Conservation (phyloP, 1,140 invertebrate genomes). For the Cyclina sinensis region DNA sequence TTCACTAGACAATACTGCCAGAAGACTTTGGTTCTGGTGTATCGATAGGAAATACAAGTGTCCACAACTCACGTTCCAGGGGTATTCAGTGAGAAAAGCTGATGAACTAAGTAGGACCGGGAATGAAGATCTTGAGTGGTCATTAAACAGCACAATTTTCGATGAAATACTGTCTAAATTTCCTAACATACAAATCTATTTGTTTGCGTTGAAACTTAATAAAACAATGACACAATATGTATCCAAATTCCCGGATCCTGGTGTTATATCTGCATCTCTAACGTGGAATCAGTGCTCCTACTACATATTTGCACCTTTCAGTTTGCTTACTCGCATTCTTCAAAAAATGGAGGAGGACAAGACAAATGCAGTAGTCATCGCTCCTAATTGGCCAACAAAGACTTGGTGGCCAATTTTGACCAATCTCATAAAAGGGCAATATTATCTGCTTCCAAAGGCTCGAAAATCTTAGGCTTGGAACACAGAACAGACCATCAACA, state of each 20-base stretch:
- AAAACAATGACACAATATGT: slow-evolving; percentile 12
- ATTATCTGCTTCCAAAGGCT: slow-evolving; percentile 13
- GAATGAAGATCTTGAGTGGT: slow-evolving; percentile 24
- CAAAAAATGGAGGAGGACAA: slow-evolving; percentile 38
- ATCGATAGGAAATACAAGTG: neutral
- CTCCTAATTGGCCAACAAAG: neutral
- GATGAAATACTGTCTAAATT: neutral
- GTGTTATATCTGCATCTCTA: neutral
- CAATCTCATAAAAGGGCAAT: slow-evolving; percentile 16
- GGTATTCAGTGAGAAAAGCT: neutral
- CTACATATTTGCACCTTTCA: slow-evolving; percentile 40
- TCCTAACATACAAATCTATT: neutral
- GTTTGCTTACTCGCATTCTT: slow-evolving; percentile 1
- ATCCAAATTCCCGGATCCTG: neutral
- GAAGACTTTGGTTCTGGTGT: neutral
- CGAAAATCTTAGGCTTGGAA: neutral
- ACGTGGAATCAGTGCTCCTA: neutral
- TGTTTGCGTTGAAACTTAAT: neutral
- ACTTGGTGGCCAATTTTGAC: slow-evolving; percentile 20
- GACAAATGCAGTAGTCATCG: neutral
- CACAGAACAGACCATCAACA: slow-evolving; percentile 23
- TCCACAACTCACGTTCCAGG: neutral
- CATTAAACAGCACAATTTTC: neutral
- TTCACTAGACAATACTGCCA: neutral
- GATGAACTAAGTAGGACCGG: slow-evolving; percentile 5